A percentile compares a stretch with the other conserved stretches of the same genome.
Conservation (phyloP, 2,888 invertebrate species). For the Leptopilina drosophilae region DNA sequence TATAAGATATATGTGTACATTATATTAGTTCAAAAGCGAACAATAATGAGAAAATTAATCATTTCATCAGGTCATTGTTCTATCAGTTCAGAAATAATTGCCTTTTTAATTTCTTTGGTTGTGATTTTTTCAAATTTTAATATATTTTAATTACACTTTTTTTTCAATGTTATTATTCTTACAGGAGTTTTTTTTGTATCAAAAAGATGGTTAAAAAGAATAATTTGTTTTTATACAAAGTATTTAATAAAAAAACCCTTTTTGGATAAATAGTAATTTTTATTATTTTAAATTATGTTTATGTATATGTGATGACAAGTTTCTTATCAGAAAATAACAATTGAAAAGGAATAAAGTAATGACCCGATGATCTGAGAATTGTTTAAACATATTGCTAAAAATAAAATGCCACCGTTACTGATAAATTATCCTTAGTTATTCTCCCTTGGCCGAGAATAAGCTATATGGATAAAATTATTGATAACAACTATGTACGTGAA, state of each 20-base stretch:
- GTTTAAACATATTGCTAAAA: constrained; percentile 15
- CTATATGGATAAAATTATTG: constrained; percentile 45
- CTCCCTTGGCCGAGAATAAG: constrained; percentile 32
- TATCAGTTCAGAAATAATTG: neutral
- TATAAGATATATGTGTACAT: neutral
- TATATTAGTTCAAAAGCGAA: neutral
- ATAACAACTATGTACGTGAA: constrained; percentile 46
- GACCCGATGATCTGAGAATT: constrained; percentile 25
- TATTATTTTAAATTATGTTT: neutral
- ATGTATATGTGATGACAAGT: neutral
- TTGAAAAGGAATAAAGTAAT: constrained; percentile 23
- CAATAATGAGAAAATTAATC: constrained; percentile 19
- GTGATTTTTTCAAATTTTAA: neutral
- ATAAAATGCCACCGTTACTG: constrained; percentile 13
- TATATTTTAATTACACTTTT: neutral
- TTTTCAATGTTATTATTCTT: too few species aligned
- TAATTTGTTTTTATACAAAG: too few species aligned
- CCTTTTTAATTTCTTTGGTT: neutral
- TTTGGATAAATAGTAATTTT: too few species aligned
- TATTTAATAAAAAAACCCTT: too few species aligned
- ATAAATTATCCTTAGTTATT: constrained; percentile 11
- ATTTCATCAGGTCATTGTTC: constrained; percentile 16
- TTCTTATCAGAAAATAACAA: constrained; percentile 13
- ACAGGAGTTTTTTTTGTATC: too few species aligned
- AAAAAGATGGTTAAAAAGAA: neutral